These are phyloP conservation scores for Bellardia bayeri DNA, from an alignment of 2,888 invertebrate genomes.

Conservation along the genomic window DNA sequence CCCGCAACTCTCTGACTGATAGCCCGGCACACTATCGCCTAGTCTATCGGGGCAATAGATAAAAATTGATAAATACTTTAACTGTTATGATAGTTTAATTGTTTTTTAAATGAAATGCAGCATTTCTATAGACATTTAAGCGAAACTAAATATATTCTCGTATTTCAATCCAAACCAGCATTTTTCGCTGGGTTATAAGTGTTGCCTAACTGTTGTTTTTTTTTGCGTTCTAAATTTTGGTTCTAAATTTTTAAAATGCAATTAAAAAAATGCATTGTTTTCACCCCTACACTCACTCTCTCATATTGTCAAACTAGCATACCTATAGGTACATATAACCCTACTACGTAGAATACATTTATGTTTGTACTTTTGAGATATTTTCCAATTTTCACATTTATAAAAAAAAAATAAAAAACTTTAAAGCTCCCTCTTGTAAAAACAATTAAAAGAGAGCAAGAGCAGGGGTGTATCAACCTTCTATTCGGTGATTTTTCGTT, in stretches of 20 bases:
- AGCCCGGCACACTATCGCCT: too few relatives aligned
- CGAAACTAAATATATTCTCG: too few relatives aligned
- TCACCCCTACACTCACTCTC: neutral
- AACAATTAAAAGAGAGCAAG: constrained; percentile 12
- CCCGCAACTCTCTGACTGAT: too few relatives aligned
- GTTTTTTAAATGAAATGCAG: too few relatives aligned
- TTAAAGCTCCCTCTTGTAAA: constrained; percentile 11
- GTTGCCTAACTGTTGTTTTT: neutral
- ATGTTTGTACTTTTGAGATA: neutral
- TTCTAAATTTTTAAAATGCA: constrained; percentile 14
- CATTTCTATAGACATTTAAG: too few relatives aligned
- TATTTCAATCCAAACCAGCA: too few relatives aligned
- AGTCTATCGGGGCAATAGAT: too few relatives aligned
- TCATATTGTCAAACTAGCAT: neutral
- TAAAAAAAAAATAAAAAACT: neutral
- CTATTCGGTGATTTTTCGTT: constrained; percentile 25
- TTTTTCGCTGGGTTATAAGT: too few relatives aligned
- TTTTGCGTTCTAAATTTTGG: neutral
- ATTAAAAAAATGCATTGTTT: constrained; percentile 20
- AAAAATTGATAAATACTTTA: too few relatives aligned
- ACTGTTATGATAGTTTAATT: too few relatives aligned
- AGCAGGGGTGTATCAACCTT: constrained; percentile 23
- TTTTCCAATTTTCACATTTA: neutral
- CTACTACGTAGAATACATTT: neutral
- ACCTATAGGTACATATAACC: neutral